phyloP scores from a whole-genome alignment of 2,888 invertebrate genomes.

The Morinoia aosen region DNA sequence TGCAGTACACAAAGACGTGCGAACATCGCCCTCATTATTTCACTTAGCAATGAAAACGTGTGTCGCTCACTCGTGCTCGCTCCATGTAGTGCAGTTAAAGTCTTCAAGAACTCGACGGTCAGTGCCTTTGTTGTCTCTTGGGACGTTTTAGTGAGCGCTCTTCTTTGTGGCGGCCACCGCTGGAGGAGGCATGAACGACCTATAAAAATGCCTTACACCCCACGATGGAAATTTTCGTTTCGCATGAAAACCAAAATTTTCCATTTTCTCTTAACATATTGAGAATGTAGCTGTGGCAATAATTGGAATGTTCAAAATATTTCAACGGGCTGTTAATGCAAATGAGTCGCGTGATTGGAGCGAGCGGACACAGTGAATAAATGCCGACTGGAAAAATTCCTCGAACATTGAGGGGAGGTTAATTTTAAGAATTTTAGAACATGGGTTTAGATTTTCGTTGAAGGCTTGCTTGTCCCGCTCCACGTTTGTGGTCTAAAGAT shows the following conservation, averaged over 20 bases:
- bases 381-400: no score
- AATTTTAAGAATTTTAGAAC: no score
- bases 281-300: not conserved
- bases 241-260: not conserved
- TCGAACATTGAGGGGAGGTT: no score
- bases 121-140: not conserved
- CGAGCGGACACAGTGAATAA: no score
- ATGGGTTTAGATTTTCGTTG: no score
- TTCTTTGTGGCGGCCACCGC: not conserved
- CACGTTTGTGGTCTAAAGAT: no score
- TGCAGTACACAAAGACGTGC: not conserved
- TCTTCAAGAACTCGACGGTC: not conserved
- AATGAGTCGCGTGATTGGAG: no score
- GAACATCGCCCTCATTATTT: not conserved
- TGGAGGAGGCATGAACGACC: not conserved
- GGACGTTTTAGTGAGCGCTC: not conserved
- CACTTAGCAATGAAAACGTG: not conserved
- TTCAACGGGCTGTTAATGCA: no score
- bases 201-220: not conserved
- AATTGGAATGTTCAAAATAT: no score
- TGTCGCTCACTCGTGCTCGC: not conserved
- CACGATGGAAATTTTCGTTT: not conserved
- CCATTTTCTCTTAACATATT: not conserved
- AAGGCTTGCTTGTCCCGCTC: no score
- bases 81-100: not conserved